Evolutionary conservation across 2,888 invertebrate genomes (phyloP).

Genomic region (Diadegma fenestrale): DNA sequence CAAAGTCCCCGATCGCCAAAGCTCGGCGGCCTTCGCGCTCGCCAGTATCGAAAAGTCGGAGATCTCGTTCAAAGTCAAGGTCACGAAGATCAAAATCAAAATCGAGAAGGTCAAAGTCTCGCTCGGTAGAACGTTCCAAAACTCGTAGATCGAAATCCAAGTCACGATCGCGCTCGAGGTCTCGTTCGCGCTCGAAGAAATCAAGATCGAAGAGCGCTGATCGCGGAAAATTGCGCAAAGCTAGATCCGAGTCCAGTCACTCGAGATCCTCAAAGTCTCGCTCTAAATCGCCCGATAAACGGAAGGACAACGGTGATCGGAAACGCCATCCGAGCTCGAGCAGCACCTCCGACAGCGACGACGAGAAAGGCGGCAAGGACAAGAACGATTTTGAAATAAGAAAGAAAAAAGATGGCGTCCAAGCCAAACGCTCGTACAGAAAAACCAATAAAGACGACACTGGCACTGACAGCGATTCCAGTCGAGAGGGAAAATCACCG

Average conservation of each 20-base stretch:
- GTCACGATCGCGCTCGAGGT: slow-evolving; percentile 77
- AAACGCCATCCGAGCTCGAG: slow-evolving; percentile 78
- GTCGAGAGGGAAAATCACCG: slow-evolving; percentile 86
- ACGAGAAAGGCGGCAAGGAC: slow-evolving; percentile 81
- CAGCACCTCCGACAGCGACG: slow-evolving; percentile 78
- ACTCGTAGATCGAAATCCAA: slow-evolving; percentile 80
- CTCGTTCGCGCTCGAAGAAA: slow-evolving; percentile 81
- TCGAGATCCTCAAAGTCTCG: slow-evolving; percentile 81
- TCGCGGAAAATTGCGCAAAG: slow-evolving; percentile 84
- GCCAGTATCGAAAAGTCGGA: slow-evolving; percentile 75
- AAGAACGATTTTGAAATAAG: slow-evolving; percentile 89
- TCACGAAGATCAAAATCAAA: slow-evolving; percentile 77
- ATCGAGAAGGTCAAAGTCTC: slow-evolving; percentile 74
- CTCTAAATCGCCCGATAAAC: slow-evolving; percentile 81
- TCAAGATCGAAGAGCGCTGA: slow-evolving; percentile 81
- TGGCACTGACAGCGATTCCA: slow-evolving; percentile 86
- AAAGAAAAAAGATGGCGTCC: slow-evolving; percentile 92
- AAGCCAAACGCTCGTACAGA: slow-evolving; percentile 95
- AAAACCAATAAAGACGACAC: slow-evolving; percentile 93
- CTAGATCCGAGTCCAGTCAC: slow-evolving; percentile 81
- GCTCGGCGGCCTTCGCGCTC: slow-evolving; percentile 76
- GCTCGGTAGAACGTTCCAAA: slow-evolving; percentile 79
- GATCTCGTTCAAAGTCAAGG: slow-evolving; percentile 77
- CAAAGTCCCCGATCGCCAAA: slow-evolving; percentile 78
- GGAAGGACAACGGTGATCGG: slow-evolving; percentile 77